Conservation (phyloP, 2,113 vertebrate genomes). For the Catharus minimus region DNA sequence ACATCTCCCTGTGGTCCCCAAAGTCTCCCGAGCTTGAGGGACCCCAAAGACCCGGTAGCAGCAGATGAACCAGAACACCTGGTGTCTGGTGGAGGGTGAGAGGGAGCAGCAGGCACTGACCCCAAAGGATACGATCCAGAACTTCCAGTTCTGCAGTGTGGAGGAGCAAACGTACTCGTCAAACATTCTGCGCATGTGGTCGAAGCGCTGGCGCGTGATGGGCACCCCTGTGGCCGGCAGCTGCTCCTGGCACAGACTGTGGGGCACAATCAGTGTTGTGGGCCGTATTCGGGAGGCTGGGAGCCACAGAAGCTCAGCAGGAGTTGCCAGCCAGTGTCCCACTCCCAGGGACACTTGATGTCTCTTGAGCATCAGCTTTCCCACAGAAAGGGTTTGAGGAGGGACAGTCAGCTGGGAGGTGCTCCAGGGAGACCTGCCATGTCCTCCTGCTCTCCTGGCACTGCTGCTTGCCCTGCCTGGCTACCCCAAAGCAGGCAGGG, state of each 20-base stretch:
- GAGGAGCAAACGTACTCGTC: conserved; percentile 87
- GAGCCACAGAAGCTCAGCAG: neutral
- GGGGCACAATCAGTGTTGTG: neutral
- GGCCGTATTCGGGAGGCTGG: accelerated
- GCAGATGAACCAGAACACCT: neutral
- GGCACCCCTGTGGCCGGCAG: conserved; percentile 93
- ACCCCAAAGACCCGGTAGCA: neutral
- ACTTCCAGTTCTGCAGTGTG: conserved; percentile 96
- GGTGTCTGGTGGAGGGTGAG: neutral
- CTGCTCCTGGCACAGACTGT: conserved; percentile 91
- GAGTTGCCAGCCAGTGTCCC: neutral
- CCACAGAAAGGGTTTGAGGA: neutral
- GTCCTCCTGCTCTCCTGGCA: neutral
- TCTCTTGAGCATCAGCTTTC: neutral
- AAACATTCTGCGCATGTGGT: conserved; percentile 94
- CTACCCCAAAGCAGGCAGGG: accelerated
- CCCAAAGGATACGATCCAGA: conserved; percentile 95
- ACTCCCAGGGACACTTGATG: too few species aligned
- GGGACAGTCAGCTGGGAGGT: neutral
- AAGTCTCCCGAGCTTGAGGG: accelerated
- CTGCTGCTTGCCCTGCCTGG: neutral
- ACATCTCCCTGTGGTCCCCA: neutral
- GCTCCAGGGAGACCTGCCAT: neutral
- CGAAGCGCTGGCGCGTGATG: conserved; percentile 91
- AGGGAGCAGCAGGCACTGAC: neutral